Evolutionary conservation across 2,888 invertebrate species (phyloP).

Genomic region (Silvanus unidentatus): DNA sequence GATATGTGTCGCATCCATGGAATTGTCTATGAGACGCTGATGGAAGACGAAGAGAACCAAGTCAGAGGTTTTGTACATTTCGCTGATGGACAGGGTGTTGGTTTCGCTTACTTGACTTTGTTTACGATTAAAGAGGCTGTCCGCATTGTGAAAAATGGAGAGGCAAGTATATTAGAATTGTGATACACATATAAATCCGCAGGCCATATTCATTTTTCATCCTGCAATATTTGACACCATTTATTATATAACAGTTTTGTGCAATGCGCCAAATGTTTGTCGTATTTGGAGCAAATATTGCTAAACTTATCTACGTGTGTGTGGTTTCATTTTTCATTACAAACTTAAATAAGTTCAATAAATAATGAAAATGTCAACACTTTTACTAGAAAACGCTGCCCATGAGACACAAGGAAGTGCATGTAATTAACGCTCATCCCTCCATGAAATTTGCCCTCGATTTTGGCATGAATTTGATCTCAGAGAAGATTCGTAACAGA

Average conservation of each 20-base stretch:
- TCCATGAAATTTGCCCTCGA: constrained; percentile 71
- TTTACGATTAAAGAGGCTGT: constrained; percentile 75
- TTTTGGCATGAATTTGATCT: constrained; percentile 70
- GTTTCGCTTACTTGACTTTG: constrained; percentile 68
- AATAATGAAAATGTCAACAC: background rate
- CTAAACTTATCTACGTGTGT: no score
- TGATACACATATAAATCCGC: background rate
- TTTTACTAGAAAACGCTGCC: constrained; percentile 62
- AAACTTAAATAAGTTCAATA: background rate
- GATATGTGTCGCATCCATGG: constrained; percentile 75
- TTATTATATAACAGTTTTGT: no score
- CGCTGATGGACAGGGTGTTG: constrained; percentile 68
- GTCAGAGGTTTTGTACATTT: constrained; percentile 73
- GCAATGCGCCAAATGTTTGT: no score
- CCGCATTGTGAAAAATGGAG: constrained; percentile 73
- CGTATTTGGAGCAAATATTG: no score
- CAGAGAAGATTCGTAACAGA: constrained; percentile 69
- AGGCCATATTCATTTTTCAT: no score
- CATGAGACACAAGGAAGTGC: constrained; percentile 73
- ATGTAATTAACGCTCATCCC: constrained; percentile 68
- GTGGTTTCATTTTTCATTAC: constrained; percentile 2
- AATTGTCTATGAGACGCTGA: constrained; percentile 68
- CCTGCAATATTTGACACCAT: no score
- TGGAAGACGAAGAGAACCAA: constrained; percentile 79
- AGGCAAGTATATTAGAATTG: constrained; percentile 51